Evolutionary conservation across 2,888 invertebrate species (phyloP), one percentile per base, ranked within the genome.

Genomic region (Agrochola macilenta): DNA sequence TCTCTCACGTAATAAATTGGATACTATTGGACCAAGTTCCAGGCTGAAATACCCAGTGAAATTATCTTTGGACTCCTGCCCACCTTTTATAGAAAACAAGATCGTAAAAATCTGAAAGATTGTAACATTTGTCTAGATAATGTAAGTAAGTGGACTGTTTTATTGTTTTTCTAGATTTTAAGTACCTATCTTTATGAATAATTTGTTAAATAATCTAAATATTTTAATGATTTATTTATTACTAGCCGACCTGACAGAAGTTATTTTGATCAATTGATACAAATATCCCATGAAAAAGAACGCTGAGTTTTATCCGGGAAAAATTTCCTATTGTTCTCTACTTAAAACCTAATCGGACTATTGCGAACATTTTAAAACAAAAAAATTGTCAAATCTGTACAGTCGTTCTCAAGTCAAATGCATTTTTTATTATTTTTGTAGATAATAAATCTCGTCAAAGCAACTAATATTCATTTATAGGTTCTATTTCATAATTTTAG

Each of bases 51-150:
- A 76, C 30, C 46, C 66, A 74, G 57, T 30, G 7, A 52, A 49
- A 60, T 70, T 46, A 52, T 61, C 14, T 9, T 85, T 83, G 81
- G 82, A 72, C 11, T 14, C 26, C 46, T 84, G 85, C 85, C 82
- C 69, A 66, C 30, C 26, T 69, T 46, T 12, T 26, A 64, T 60
- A 14, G 71, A 49, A 80, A 84, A 81, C 68, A 72, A 69, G 65
- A 35, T 61, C 69, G 66, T 83, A 76, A 76, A 81, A 81, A 71
- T 79, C 68, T 54, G 8, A 46, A 60, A 82, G 43, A 80, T 76
- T 30, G 52, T 30, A 61, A 61, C 61, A 58, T 69, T 52, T 64
- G 76, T 64, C 58, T 58, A 11, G 43, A 58, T 46, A 68, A 5
- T 46, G n/a, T 69, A 52, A 11, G 39, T n/a, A 20, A 43, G 0